These are phyloP conservation scores for Augochlora pura DNA, from an alignment of 1,140 invertebrate species.

Conservation along the genomic window DNA sequence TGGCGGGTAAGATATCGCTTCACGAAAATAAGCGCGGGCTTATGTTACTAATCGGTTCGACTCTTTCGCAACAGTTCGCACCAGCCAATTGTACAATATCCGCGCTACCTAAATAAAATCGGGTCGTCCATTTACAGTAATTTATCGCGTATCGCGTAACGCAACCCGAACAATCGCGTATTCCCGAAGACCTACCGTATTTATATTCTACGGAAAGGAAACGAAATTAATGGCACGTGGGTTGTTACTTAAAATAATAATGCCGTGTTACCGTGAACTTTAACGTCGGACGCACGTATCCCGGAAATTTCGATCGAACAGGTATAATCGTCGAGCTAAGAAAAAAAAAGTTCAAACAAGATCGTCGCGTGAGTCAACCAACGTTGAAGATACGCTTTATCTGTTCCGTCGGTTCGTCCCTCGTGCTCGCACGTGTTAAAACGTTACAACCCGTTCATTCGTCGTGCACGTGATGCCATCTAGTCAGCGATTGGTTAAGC, in stretches of 20 bases:
- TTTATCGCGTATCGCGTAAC: background rate
- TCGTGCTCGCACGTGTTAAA: conserved; percentile 32
- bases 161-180: no score
- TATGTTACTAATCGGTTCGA: conserved; percentile 29
- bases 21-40: conserved; percentile 47
- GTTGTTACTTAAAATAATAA: no score
- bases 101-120: no score
- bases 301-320: background rate
- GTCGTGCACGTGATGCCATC: conserved; percentile 33
- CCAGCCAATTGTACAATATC: no score
- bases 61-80: conserved; percentile 5
- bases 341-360: background rate
- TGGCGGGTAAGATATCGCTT: background rate
- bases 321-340: background rate
- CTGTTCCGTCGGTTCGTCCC: conserved; percentile 11
- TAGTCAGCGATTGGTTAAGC: conserved; percentile 16
- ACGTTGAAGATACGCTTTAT: conserved; percentile 29
- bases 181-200: no score
- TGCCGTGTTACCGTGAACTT: no score
- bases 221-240: no score
- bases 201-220: no score
- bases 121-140: background rate
- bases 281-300: no score
- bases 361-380: conserved; percentile 1
- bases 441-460: conserved; percentile 9